Base-by-base conservation (phyloP, 2,888 invertebrate genomes). In the Charanyca ferruginea region DNA sequence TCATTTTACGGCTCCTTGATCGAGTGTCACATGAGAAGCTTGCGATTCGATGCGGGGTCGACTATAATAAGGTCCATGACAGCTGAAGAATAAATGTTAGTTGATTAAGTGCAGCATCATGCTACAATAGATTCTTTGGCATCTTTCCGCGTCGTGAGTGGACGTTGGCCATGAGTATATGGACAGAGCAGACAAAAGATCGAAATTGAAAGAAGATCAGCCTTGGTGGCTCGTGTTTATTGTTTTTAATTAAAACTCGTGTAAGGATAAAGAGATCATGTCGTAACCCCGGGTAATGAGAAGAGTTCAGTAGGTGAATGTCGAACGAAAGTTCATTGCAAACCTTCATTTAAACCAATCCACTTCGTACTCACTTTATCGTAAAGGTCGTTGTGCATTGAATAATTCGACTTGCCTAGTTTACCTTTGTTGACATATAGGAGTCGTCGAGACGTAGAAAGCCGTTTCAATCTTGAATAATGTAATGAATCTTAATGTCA, bases 91-190 rank as follows among this genome's bases (percentile, higher is more conserved):
- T 67, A 41, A 72, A 72, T 66, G 58, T 54, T 51, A 55, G 28
- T 71, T 76, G 49, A 65, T 64, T 65, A 65, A 66, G 51, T 69
- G 42, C 16, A 47, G 57, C n/a, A 57, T 44, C 42, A 58, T 44
- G 41, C 45, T 16, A 76, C 75, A 76, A 76, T 58, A 55, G 58
- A 53, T 41, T 64, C 54, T 60, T 67, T 66, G 57, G 57, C 67
- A 77, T 59, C 66, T 77, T 82, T 87, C 85, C 83, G 86, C 71
- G 57, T 89, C 87, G 88, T 89, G 88, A 86, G 72, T 67, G 62
- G 70, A 72, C 68, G 44, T 47, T 69, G 80, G 80, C 83, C 86
- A 66, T 83, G 85, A 81, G 75, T 60, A 48, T 78, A 86, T 77
- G 63, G 81, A 44, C 38, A 87, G 83, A 89, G 87, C 86, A 87